A percentile compares a stretch with the other conserved stretches of the same genome.
phyloP scores from a whole-genome alignment of 2,113 vertebrate species.

The Sapajus apella region DNA sequence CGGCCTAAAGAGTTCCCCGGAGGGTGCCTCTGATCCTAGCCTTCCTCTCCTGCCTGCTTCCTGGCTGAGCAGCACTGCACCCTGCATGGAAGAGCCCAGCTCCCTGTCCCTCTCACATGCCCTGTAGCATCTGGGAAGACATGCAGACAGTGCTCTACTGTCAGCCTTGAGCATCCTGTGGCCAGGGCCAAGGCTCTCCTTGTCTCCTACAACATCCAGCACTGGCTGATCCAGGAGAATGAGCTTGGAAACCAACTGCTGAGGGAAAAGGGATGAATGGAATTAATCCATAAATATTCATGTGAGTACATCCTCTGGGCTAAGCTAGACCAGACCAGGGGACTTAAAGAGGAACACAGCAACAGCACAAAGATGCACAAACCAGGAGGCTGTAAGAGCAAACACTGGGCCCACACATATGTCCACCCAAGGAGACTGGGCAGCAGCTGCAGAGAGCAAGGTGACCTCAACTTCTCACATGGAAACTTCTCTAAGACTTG shows the following conservation, averaged over 20 bases:
- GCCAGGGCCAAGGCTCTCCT: background rate
- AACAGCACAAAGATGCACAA: rapidly evolving
- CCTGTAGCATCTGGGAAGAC: background rate
- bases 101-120: rapidly evolving
- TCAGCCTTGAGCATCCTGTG: background rate
- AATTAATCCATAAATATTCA: background rate
- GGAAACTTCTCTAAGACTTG: background rate
- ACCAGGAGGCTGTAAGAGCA: background rate
- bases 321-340: background rate
- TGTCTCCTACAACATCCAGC: background rate
- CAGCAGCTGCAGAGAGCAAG: background rate
- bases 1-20: background rate
- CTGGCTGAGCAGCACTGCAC: background rate
- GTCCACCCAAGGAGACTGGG: background rate
- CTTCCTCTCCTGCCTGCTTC: background rate
- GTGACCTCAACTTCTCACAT: background rate
- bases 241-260: background rate
- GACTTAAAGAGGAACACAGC: background rate
- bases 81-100: background rate
- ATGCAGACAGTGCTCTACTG: background rate
- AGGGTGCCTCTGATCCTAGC: background rate
- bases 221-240: background rate
- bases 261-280: background rate
- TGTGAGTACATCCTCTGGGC: background rate
- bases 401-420: rapidly evolving